These are phyloP conservation scores for Palythoa grandis DNA, from an alignment of 92 coral and sea anemone genomes.

Conservation along the genomic window DNA sequence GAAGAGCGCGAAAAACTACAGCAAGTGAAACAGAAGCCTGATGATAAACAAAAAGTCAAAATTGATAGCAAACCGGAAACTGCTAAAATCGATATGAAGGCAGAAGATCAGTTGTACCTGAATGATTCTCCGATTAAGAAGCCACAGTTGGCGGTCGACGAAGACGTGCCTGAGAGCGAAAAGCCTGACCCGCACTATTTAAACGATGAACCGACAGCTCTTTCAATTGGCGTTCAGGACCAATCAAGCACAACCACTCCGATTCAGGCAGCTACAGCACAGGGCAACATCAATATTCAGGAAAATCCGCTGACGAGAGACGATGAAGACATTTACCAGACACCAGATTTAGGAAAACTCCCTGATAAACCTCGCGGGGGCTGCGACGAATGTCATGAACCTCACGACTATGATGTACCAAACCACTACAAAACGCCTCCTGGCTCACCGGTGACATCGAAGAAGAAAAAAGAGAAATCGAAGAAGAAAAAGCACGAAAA, in stretches of 20 bases:
- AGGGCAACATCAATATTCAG: constrained; percentile 74
- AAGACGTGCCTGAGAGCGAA: constrained; percentile 58
- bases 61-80: constrained; percentile 40
- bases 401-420: constrained; percentile 87
- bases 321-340: constrained; percentile 81
- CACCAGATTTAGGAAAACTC: constrained; percentile 63
- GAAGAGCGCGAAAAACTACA: constrained; percentile 32
- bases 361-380: constrained; percentile 72
- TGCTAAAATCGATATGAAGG: constrained; percentile 5
- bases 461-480: constrained; percentile 55
- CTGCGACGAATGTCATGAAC: constrained; percentile 81
- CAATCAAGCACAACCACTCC: constrained; percentile 56
- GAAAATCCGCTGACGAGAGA: constrained; percentile 78
- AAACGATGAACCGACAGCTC: constrained; percentile 53
- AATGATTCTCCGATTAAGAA: constrained; percentile 39
- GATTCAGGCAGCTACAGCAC: constrained; percentile 31
- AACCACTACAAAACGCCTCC: constrained; percentile 67
- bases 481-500: constrained; percentile 43
- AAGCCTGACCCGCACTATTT: constrained; percentile 60
- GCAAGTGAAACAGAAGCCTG: constrained; percentile 20
- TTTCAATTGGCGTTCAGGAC: constrained; percentile 37
- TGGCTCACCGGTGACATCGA: constrained; percentile 60
- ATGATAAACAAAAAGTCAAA: constrained; percentile 25
- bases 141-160: constrained; percentile 20
- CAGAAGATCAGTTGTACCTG: constrained; percentile 37